Conservation (phyloP, 2,797 vertebrate species). For the Malurus leucopterus region DNA sequence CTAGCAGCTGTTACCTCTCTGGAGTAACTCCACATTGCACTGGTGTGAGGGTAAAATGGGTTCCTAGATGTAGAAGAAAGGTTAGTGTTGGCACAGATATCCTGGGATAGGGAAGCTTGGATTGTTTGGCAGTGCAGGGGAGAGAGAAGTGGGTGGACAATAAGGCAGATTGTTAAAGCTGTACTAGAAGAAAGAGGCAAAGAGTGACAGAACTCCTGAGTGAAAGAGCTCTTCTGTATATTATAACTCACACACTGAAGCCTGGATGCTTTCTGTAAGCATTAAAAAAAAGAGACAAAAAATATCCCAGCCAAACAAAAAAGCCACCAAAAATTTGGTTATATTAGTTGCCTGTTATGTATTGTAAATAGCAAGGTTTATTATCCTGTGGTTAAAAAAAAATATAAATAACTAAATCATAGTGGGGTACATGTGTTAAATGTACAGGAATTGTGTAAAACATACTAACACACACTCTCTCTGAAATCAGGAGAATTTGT, state of each 20-base stretch:
- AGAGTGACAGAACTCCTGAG: constrained; percentile 91
- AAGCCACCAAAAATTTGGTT: constrained; percentile 41
- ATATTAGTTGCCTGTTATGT: constrained; percentile 62
- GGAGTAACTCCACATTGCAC: not conserved
- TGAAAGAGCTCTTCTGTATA: constrained; percentile 78
- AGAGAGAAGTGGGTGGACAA: not conserved
- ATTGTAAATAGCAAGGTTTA: constrained; percentile 85
- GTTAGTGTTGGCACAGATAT: not conserved
- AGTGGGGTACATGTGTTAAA: constrained; percentile 75
- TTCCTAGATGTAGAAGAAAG: not conserved
- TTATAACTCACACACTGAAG: constrained; percentile 84
- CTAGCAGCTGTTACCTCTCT: not conserved
- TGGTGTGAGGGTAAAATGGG: constrained; percentile 22
- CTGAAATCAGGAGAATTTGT: constrained; percentile 29
- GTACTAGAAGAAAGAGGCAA: constrained; percentile 35
- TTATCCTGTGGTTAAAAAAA: constrained; percentile 82
- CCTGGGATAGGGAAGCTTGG: not conserved
- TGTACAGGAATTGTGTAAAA: constrained; percentile 66
- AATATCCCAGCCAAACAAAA: not conserved
- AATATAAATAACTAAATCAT: constrained; percentile 53
- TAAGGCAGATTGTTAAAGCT: not conserved
- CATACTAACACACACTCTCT: not conserved
- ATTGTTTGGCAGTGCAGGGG: not conserved
- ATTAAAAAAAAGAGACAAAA: constrained; percentile 35
- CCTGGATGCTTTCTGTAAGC: constrained; percentile 78